phyloP scores from a whole-genome alignment of 2,113 vertebrate species.

The Psilopogon haemacephalus region DNA sequence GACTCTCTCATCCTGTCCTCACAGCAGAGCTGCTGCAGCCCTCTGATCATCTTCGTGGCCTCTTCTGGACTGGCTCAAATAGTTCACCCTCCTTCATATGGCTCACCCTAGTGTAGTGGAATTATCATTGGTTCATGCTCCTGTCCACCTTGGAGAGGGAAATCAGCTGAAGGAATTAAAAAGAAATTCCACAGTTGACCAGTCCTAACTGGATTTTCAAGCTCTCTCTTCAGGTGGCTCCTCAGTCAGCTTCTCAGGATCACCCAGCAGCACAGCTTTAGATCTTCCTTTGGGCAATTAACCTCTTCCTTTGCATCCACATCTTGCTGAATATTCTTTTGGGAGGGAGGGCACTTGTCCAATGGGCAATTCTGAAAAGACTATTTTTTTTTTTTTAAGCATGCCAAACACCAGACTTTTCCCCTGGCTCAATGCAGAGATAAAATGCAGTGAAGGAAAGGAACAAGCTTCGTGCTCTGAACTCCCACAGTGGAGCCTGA shows the following conservation, averaged over 20 bases:
- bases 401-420: neutral
- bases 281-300: neutral
- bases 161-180: neutral
- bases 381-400: neutral
- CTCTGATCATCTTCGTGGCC: too few species aligned
- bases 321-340: neutral
- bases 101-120: neutral
- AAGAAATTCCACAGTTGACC: neutral
- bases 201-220: neutral
- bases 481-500: neutral
- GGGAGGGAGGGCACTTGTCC: neutral
- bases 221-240: neutral
- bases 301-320: neutral
- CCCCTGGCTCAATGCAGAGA: neutral
- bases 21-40: too few species aligned
- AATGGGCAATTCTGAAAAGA: neutral
- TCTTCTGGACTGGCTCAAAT: too few species aligned
- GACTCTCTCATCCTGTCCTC: too few species aligned
- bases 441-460: neutral
- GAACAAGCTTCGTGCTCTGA: neutral
- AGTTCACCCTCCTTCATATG: neutral
- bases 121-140: neutral
- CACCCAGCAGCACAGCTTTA: neutral
- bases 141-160: neutral
- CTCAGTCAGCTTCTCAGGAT: neutral